Evolutionary conservation across 1,140 invertebrate genomes (phyloP).

Genomic region (Psix sp.): DNA sequence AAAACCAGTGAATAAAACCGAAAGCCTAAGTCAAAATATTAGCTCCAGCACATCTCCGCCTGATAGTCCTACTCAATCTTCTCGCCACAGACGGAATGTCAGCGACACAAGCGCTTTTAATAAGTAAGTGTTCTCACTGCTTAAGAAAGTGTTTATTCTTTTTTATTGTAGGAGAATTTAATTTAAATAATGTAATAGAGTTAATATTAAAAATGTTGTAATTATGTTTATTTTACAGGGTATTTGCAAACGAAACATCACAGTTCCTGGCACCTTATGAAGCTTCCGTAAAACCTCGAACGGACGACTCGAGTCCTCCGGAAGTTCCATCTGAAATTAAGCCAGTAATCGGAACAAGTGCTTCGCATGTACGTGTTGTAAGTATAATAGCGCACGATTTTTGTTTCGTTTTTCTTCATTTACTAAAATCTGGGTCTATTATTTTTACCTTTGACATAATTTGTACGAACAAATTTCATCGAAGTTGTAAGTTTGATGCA

Average conservation of each 20-base stretch:
- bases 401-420: conserved; percentile 54
- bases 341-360: conserved; percentile 69
- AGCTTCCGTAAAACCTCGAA: conserved; percentile 79
- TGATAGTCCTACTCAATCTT: conserved; percentile 73
- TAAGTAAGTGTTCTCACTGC: conserved; percentile 79
- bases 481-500: conserved; percentile 12
- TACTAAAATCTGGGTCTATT: conserved; percentile 16
- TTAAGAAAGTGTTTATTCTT: too few relatives aligned
- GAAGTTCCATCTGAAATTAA: conserved; percentile 72
- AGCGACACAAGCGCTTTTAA: conserved; percentile 92
- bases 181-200: too few relatives aligned
- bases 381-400: conserved; percentile 76
- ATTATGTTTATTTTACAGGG: conserved; percentile 75
- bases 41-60: conserved; percentile 73
- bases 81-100: conserved; percentile 86
- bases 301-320: conserved; percentile 68
- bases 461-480: conserved; percentile 9
- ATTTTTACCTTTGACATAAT: neutral
- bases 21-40: conserved; percentile 74
- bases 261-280: conserved; percentile 87
- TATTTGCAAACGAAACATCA: conserved; percentile 85
- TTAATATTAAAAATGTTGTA: conserved; percentile 7
- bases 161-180: too few relatives aligned
- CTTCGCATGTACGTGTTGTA: conserved; percentile 77
- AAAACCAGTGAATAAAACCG: conserved; percentile 75